Evolutionary conservation across 2,888 invertebrate genomes (phyloP), one percentile per base, ranked within the genome.

Genomic region (Trichopoda pennipes): DNA sequence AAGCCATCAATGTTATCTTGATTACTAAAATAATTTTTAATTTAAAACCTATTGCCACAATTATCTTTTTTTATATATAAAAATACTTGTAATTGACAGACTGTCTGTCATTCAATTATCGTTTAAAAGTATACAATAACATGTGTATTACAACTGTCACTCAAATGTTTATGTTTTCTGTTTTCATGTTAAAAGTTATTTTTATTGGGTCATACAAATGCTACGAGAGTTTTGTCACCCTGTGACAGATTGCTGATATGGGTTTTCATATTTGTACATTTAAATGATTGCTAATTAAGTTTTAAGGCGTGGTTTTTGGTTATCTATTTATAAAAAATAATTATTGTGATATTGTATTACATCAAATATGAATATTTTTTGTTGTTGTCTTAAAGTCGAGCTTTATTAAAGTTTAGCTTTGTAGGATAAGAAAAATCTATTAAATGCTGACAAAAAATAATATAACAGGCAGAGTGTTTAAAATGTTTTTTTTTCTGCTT

Each of bases 231-330:
- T 17, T 9, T 28, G 14, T 55, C 64, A 3, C 14, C 32, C 38
- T 23, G 17, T 60, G 49, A 51, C 70, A 78, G 75, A 63, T 56
- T 80, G 63, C 75, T 69, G 61, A 69, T 17, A 76, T 77, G 42
- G 70, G 63, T 35, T 70, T 76, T 38, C 66, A 80, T 63, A 53
- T 75, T 72, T 61, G 80, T 72, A 76, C 80, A 76, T 61, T 72
- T 81, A 72, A 81, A 66, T 81, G 80, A 81, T 76, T 76, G 80
- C 68, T 72, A 76, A 72, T 76, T 66, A 76, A 72, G 16, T 58
- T 47, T 32, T 58, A 28, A n/a, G 3, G 38, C 17, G 14, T 28
- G 19, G 16, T 6, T 47, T n/a, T 7, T 21, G 28, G 28, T 69
- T 44, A 49, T 9, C 35, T 14, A 56, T 68, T 68, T 55, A 44